Conservation (phyloP, 2,888 invertebrate genomes). For the Clostera curtula region DNA sequence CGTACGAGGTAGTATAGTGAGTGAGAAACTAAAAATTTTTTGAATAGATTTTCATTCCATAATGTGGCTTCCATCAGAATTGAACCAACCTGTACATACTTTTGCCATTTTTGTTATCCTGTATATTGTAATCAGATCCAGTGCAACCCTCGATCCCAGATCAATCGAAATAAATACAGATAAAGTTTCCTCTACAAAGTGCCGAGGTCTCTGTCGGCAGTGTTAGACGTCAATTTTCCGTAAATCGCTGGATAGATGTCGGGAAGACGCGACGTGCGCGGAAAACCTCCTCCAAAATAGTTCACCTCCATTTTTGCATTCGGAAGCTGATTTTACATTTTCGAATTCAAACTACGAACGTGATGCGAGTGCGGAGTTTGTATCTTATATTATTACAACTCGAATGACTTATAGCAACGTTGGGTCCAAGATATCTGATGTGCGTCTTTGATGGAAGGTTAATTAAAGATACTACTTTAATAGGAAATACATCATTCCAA, state of each 20-base stretch:
- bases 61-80: too few species aligned
- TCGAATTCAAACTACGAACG: too few species aligned
- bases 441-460: too few species aligned
- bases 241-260: slow-evolving; percentile 53
- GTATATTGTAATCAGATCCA: too few species aligned
- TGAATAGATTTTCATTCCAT: too few species aligned
- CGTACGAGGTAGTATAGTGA: too few species aligned
- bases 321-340: slow-evolving; percentile 59
- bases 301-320: slow-evolving; percentile 51
- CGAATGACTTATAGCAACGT: slow-evolving; percentile 20
- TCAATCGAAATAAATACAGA: slow-evolving; percentile 26
- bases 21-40: too few species aligned
- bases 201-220: slow-evolving; percentile 28
- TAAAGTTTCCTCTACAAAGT: slow-evolving; percentile 33
- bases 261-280: slow-evolving; percentile 32
- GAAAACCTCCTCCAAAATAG: slow-evolving; percentile 17
- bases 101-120: too few species aligned
- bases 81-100: too few species aligned
- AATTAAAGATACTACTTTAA: too few species aligned
- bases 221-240: slow-evolving; percentile 50
- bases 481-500: too few species aligned
- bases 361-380: slow-evolving; percentile 46
- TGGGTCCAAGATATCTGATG: too few species aligned
- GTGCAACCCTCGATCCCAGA: slow-evolving; percentile 4
- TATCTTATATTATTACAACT: slow-evolving; percentile 43